Percentiles rank a stretch among this genome's conserved stretches.
These are phyloP conservation scores for Linhomoeus sp. DNA, from an alignment of 2,888 invertebrate genomes.

Conservation along the genomic window DNA sequence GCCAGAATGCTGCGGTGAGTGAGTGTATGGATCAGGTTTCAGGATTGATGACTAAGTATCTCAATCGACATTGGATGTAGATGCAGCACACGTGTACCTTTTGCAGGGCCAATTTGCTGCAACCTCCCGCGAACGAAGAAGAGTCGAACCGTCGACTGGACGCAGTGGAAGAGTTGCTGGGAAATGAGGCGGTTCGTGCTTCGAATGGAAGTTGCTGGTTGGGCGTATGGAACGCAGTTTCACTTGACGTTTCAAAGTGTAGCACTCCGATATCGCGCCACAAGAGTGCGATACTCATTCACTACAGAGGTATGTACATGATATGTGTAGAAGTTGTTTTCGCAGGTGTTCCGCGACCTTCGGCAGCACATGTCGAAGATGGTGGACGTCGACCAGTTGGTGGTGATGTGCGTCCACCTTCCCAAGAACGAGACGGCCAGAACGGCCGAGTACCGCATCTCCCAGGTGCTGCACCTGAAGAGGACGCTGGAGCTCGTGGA, in stretches of 20 bases:
- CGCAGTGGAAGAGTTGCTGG: conserved; percentile 53
- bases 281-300: no score
- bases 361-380: conserved; percentile 34
- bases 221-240: no score
- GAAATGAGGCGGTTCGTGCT: conserved; percentile 39
- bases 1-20: conserved; percentile 49
- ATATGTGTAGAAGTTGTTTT: no score
- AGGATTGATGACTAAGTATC: no score
- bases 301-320: no score
- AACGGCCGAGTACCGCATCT: conserved; percentile 52
- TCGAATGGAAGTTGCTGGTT: neutral
- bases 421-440: conserved; percentile 32
- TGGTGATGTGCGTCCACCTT: conserved; percentile 36
- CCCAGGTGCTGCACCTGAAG: conserved; percentile 39
- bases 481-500: conserved; percentile 51
- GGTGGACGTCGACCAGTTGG: conserved; percentile 54
- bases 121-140: conserved; percentile 47
- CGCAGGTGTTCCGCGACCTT: conserved; percentile 10
- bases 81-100: no score
- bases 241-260: no score
- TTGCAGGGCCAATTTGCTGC: conserved; percentile 39
- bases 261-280: no score
- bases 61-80: no score
- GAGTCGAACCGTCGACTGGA: conserved; percentile 49
- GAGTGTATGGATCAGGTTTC: no score